Base-by-base conservation (phyloP, 1,140 invertebrate genomes). In the Neodiprion lecontei region DNA sequence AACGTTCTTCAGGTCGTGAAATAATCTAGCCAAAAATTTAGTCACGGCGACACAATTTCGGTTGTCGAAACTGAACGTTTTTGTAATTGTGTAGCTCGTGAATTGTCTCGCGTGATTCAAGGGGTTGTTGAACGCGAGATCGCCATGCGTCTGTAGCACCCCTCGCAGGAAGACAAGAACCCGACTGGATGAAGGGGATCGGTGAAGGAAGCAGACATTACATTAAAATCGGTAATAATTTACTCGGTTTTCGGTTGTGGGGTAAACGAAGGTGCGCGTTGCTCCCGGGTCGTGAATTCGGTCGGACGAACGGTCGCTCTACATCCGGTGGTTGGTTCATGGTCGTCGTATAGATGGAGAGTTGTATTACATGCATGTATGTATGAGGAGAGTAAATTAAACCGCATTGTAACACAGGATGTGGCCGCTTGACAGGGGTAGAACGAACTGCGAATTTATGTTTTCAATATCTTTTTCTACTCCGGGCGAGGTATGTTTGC, bases 341-440 rank as follows among this genome's bases (percentile, higher is more conserved):
- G 10, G 67, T 11, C 11, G 12, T 65, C 17, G 12, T 2, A 14
- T 14, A 65, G 17, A 69, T 14, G 21, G 67, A 14, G 67, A 23
- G 67, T 11, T 47, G 67, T 69, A 69, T 69, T 69, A 69, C 67
- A 69, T 69, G 40, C 67, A 69, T 69, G 67, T 69, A 69, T 69
- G 67, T 69, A 69, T 69, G 67, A 69, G 67, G 21, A 21, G 40
- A 69, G 67, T 69, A 69, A 69, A 69, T 69, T 69, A 69, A 69
- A 21, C 67, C 67, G 67, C 67, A 69, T 69, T 28, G 67, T 69
- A 69, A 23, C 40, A 47, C 11, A 47, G 67, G 67, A 69, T 69
- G 67, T 69, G 40, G 67, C 14, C 21, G 12, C 61, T 23, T 21
- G 5, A 69, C 67, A 9, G 40, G 67, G 67, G 67, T 69, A 47